Evolutionary conservation across 2,888 invertebrate genomes (phyloP), one percentile per base, ranked within the genome.

Genomic region (Synanthedon formicaeformis): DNA sequence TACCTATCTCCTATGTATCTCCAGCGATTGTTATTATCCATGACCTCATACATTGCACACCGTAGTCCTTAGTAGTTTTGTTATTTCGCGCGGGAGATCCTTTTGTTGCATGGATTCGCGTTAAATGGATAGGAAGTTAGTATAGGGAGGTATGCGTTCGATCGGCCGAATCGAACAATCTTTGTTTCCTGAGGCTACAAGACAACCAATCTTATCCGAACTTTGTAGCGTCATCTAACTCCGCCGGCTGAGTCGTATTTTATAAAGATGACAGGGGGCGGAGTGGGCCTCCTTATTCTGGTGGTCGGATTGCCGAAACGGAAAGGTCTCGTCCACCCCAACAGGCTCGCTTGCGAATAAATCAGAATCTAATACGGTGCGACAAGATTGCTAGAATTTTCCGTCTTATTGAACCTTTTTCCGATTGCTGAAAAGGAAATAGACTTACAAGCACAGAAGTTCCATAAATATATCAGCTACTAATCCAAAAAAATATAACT

Each of bases 101-200:
- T 82, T 79, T 86, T 87, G 85, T 86, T 83, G 86, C 81, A 70
- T 75, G 79, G 74, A 81, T 84, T 75, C 82, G 74, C 76, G 85
- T 85, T 83, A 85, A 88, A 88, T 87, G 88, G 85, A 71, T 71
- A 73, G 81, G 87, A 88, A 88, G 88, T 86, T 86, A 88, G 75
- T 80, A 73, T 71, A 65, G 80, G 79, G 81, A 80, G 80, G 71
- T 78, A 34, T 34, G 71, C 70, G 80, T 67, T 79, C 83, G 81
- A 85, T 84, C 85, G 83, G 80, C 79, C 84, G 83, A 73, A 78
- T 65, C 65, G 76, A 78, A 67, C 79, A 81, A 83, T 84, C 83
- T 85, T 81, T 82, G 82, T 85, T 83, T 84, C 79, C 81, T 83
- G 78, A 78, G 81, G 74, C 80, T 75, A 77, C 69, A 71, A 73